These are phyloP conservation scores for Ctenopoma multispine DNA, from an alignment of 2,797 vertebrate species.

Conservation along the genomic window DNA sequence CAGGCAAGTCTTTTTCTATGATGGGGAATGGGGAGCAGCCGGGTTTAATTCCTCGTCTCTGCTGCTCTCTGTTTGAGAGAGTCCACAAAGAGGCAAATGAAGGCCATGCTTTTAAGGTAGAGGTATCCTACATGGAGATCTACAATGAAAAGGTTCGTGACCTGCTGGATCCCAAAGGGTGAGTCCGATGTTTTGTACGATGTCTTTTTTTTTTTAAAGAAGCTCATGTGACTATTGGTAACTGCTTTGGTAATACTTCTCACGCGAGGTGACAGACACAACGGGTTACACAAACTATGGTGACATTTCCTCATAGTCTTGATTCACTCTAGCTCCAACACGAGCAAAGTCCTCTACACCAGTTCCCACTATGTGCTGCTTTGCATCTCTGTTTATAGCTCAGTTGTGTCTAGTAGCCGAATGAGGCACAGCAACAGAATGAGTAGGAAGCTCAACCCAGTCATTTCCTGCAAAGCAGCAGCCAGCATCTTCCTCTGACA, in stretches of 20 bases:
- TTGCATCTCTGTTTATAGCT: conserved; percentile 50
- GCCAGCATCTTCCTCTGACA: conserved; percentile 62
- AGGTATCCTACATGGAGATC: conserved; percentile 99
- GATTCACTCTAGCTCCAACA: conserved; percentile 18
- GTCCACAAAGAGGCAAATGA: conserved; percentile 90
- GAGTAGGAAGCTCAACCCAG: conserved; percentile 69
- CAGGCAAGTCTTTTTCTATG: conserved; percentile 99
- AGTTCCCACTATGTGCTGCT: conserved; percentile 21
- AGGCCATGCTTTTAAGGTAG: conserved; percentile 94
- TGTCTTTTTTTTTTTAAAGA: conserved; percentile 8
- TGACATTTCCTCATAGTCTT: conserved; percentile 16
- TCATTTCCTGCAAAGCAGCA: conserved; percentile 68
- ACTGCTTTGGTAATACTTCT: conserved; percentile 10
- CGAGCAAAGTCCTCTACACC: conserved; percentile 21
- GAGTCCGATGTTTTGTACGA: conserved; percentile 67
- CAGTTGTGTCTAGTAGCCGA: conserved; percentile 67
- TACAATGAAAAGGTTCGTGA: conserved; percentile 99
- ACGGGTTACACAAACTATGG: conserved; percentile 24
- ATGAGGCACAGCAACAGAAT: conserved; percentile 48
- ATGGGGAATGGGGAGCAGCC: conserved; percentile 97
- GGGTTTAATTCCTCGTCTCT: conserved; percentile 97
- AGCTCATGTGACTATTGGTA: neutral
- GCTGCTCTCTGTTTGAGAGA: conserved; percentile 95
- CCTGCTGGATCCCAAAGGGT: conserved; percentile 98
- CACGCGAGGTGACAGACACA: conserved; percentile 6